Conservation (phyloP, 2,888 invertebrate genomes). For the Rotaria socialis region DNA sequence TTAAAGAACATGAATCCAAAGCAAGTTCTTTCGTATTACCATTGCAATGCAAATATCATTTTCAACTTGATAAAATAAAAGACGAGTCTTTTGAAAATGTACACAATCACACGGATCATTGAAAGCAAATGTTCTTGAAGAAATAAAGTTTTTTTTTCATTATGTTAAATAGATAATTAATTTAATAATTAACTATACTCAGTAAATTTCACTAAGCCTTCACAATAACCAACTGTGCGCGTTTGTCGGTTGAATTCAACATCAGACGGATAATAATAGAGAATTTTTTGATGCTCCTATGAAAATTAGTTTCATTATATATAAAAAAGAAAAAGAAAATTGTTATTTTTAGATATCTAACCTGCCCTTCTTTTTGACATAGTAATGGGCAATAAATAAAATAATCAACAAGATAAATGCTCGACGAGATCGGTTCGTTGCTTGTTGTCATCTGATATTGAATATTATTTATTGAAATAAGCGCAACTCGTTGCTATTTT, state of each 20-base stretch:
- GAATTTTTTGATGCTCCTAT: too few relatives aligned
- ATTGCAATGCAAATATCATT: constrained; percentile 82
- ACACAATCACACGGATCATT: constrained; percentile 75
- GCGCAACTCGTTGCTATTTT: not conserved
- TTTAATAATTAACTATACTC: constrained; percentile 64
- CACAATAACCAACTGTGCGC: constrained; percentile 85
- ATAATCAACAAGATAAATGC: constrained; percentile 63
- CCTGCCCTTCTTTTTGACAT: constrained; percentile 81
- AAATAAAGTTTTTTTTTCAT: not conserved
- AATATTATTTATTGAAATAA: not conserved
- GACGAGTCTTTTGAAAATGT: constrained; percentile 81
- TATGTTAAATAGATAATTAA: not conserved
- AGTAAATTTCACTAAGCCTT: constrained; percentile 89
- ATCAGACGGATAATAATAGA: too few relatives aligned
- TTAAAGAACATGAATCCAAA: not conserved
- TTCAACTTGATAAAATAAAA: constrained; percentile 81
- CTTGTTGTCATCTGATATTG: not conserved
- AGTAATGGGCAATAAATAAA: constrained; percentile 80
- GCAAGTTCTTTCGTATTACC: constrained; percentile 62
- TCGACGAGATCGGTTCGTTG: constrained; percentile 47
- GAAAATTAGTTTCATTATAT: not conserved
- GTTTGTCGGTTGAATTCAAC: constrained; percentile 56
- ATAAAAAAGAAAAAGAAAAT: constrained; percentile 47
- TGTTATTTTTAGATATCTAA: constrained; percentile 58
- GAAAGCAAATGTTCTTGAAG: constrained; percentile 71